Base-by-base conservation (phyloP, 2,888 invertebrate species). In the Eupithecia vulgata region DNA sequence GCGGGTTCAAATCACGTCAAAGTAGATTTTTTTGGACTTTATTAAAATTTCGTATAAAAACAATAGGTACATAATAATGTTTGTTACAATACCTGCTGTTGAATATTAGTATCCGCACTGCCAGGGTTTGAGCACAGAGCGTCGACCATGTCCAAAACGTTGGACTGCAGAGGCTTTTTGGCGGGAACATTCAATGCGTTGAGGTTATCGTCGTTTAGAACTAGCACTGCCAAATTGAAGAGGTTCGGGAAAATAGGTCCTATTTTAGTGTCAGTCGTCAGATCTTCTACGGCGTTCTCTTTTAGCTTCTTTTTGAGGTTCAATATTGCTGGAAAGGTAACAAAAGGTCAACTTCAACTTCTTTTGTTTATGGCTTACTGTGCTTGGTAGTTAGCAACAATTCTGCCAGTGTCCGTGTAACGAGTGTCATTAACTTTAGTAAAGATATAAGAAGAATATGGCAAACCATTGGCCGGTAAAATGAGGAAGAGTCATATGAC, bases 171-270 rank as follows among this genome's bases (percentile, higher is more conserved):
- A 0, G 94, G 94, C 72, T 92, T 93, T 85, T 94, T 94, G 0
- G 91, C 90, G 0, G 92, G 92, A 0, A 94, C 94, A 67, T 94
- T 93, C n/a, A 94, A 83, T 6, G 94, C 94, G 13, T 92, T 94
- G 69, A 88, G 87, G 35, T 94, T 94, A 76, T 96, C 95, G 80
- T 95, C 95, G 62, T 95, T 95, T 0, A 96, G 84, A 2, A 95
- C 93, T 59, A 95, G 82, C 34, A 95, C 95, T 0, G 95, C 95
- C 79, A 96, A 86, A 82, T 95, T 95, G 83, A 96, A 95, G 67
- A 96, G 92, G 87, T 95, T 95, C 17, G 95, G 95, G 71, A 95
- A 94, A 78, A 96, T 95, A 0, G 95, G 95, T 0, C 95, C 96
- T 35, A 95, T 95, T 34, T 94, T 85, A 0, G 94, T 92, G 83